These are phyloP conservation scores for Hephaestus fuliginosus DNA, from an alignment of 2,797 vertebrate species.

Conservation along the genomic window DNA sequence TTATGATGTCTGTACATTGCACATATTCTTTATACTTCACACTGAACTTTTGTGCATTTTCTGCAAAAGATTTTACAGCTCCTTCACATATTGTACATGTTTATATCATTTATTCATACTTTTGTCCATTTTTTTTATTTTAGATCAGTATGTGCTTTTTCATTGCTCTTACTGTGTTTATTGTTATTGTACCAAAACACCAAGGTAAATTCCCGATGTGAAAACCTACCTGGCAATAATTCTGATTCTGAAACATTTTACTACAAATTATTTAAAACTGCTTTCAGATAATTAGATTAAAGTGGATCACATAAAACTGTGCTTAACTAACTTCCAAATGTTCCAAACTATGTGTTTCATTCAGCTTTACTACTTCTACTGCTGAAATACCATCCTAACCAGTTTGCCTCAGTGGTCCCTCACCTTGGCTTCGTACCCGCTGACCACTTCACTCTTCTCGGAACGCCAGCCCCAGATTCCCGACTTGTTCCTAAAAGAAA, in stretches of 20 bases:
- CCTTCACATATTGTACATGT: too few species aligned
- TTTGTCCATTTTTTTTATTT: too few species aligned
- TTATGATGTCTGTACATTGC: too few species aligned
- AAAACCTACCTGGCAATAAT: too few species aligned
- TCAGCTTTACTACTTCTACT: neutral
- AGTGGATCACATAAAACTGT: neutral
- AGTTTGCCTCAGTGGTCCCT: conserved; percentile 21
- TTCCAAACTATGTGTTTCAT: neutral
- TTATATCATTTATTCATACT: too few species aligned
- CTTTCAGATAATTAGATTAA: neutral
- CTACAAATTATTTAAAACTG: neutral
- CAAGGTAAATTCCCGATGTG: too few species aligned
- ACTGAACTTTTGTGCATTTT: too few species aligned
- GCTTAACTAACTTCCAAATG: neutral
- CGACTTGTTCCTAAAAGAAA: conserved; percentile 91
- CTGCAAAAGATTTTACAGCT: too few species aligned
- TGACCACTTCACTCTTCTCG: conserved; percentile 94
- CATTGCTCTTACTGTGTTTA: too few species aligned
- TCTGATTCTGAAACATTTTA: neutral
- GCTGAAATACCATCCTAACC: neutral
- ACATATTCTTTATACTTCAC: too few species aligned
- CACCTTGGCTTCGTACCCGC: conserved; percentile 96
- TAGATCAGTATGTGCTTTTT: too few species aligned
- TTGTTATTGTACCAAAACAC: too few species aligned
- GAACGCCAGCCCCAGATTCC: conserved; percentile 99